These are phyloP conservation scores for Tyria jacobaeae DNA, from an alignment of 2,888 invertebrate genomes.

Conservation along the genomic window DNA sequence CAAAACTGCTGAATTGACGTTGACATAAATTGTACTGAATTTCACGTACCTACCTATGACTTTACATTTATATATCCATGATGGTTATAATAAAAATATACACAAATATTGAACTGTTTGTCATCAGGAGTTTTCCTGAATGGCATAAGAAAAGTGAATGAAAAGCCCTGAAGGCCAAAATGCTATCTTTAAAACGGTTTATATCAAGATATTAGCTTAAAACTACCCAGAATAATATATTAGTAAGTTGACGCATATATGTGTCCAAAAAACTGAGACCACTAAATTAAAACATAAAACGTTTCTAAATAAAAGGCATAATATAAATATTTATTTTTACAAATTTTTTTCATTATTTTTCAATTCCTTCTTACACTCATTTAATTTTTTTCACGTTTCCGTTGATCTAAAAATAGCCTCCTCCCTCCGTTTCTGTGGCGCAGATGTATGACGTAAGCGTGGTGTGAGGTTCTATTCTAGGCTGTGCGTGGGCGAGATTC, in stretches of 20 bases:
- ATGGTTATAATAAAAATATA: too few relatives aligned
- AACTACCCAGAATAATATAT: neutral
- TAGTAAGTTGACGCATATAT: neutral
- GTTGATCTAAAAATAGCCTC: conserved; percentile 41
- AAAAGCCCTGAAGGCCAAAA: too few relatives aligned
- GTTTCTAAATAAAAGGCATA: neutral
- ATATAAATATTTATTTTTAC: neutral
- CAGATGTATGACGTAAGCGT: conserved; percentile 50
- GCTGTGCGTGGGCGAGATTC: conserved; percentile 53
- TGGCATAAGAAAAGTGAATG: too few relatives aligned
- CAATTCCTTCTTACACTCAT: conserved; percentile 3
- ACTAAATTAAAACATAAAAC: neutral
- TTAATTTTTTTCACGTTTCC: conserved; percentile 27
- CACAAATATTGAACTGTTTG: too few relatives aligned
- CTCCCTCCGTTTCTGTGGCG: conserved; percentile 28
- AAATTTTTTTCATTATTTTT: neutral
- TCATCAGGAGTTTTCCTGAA: too few relatives aligned
- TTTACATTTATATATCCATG: too few relatives aligned
- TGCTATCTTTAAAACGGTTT: too few relatives aligned
- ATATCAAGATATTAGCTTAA: too few relatives aligned
- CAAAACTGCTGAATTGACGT: too few relatives aligned
- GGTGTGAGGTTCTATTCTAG: conserved; percentile 65
- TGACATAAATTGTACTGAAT: too few relatives aligned
- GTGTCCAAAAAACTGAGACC: neutral
- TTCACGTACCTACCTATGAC: too few relatives aligned